Percentiles rank a stretch among this genome's conserved stretches.
Conservation (phyloP, 2,888 invertebrate genomes). For the Sympetrum striolatum region DNA sequence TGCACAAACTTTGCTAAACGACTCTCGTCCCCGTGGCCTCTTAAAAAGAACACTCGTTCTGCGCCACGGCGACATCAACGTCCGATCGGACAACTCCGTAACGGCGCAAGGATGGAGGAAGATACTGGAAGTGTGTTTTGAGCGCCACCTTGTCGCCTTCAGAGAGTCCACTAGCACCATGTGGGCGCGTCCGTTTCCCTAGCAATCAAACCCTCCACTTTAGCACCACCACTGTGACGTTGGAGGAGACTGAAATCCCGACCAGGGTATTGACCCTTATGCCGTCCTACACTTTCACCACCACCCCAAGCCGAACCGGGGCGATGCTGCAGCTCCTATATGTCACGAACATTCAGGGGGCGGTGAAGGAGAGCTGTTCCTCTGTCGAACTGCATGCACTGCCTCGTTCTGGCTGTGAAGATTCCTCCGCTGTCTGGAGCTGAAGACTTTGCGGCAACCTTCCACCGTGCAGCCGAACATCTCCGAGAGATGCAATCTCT, state of each 20-base stretch:
- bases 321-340: conserved; percentile 46
- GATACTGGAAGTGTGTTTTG: background rate
- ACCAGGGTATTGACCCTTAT: background rate
- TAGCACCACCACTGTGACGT: background rate
- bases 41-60: background rate
- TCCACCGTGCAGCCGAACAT: conserved; percentile 77
- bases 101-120: background rate
- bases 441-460: conserved; percentile 80
- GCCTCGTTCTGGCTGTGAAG: conserved; percentile 75
- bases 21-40: background rate
- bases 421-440: conserved; percentile 78
- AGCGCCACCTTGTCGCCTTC: background rate
- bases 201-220: background rate
- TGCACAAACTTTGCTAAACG: background rate
- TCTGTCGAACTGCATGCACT: conserved; percentile 57
- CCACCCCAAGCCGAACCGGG: conserved; percentile 48
- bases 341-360: conserved; percentile 52
- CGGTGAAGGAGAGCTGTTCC: conserved; percentile 30
- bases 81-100: background rate
- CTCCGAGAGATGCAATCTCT: conserved; percentile 71
- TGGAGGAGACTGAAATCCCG: background rate
- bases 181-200: background rate
- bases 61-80: too few species aligned
- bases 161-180: background rate
- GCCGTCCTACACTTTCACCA: conserved; percentile 28